These are phyloP conservation scores for Ectemnius lituratus DNA, from an alignment of 2,888 invertebrate species.

Conservation along the genomic window DNA sequence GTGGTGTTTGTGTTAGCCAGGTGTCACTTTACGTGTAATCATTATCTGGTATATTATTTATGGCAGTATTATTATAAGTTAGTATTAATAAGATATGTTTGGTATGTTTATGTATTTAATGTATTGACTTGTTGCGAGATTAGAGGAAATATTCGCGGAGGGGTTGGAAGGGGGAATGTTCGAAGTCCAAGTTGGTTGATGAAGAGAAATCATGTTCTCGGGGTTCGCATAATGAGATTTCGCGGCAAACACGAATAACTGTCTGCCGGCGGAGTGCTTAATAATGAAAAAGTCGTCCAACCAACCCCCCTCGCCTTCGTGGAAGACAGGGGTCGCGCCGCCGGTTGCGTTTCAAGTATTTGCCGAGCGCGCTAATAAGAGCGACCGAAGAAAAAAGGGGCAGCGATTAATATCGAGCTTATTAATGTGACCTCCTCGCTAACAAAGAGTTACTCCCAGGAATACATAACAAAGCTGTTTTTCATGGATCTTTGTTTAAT, in stretches of 20 bases:
- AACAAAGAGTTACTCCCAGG: slow-evolving; percentile 54
- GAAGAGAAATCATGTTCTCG: slow-evolving; percentile 49
- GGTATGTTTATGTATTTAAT: no score
- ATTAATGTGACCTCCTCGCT: slow-evolving; percentile 50
- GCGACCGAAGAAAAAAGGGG: slow-evolving; percentile 22
- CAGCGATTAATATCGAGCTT: slow-evolving; percentile 60
- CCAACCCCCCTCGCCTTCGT: background rate
- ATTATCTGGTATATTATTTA: no score
- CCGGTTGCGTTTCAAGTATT: slow-evolving; percentile 33
- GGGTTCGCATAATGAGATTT: slow-evolving; percentile 53
- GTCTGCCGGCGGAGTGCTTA: slow-evolving; percentile 27
- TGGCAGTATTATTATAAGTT: no score
- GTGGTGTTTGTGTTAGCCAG: no score
- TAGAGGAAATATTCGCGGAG: no score
- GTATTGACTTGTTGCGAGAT: no score
- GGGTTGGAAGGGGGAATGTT: no score
- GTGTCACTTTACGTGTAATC: no score
- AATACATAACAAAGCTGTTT: background rate
- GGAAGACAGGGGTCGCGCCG: background rate
- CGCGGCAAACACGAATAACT: slow-evolving; percentile 49
- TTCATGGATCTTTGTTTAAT: no score
- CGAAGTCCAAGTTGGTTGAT: background rate
- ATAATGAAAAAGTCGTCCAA: slow-evolving; percentile 14
- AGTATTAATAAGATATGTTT: no score
- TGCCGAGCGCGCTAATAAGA: slow-evolving; percentile 31